Percentiles rank a stretch among this genome's conserved stretches.
These are phyloP conservation scores for Gasteruption jaculator DNA, from an alignment of 2,888 invertebrate genomes.

Conservation along the genomic window DNA sequence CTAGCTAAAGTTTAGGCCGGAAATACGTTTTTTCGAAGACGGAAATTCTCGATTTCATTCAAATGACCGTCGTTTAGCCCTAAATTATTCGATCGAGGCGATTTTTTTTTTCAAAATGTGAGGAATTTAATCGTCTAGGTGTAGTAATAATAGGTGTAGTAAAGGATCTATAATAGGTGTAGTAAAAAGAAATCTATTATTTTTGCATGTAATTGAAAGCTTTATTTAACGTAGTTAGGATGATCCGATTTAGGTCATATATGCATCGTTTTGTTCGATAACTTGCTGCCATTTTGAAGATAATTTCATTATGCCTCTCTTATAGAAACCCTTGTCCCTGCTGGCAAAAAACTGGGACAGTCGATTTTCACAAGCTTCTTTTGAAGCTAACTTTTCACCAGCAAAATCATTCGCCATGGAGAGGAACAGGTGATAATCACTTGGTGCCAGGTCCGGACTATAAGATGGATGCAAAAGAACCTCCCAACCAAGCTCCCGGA, in stretches of 20 bases:
- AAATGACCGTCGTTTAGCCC: too few species aligned
- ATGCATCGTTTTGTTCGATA: conserved; percentile 21
- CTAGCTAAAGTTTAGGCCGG: too few species aligned
- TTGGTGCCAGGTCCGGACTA: conserved; percentile 37
- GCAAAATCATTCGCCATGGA: conserved; percentile 23
- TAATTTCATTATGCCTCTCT: conserved; percentile 21
- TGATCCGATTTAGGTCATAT: conserved; percentile 15
- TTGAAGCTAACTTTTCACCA: conserved; percentile 24
- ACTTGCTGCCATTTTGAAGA: conserved; percentile 24
- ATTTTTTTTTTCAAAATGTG: too few species aligned
- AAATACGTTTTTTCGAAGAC: too few species aligned
- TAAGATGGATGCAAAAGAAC: conserved; percentile 29
- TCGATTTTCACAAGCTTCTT: conserved; percentile 26
- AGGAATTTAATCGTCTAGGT: too few species aligned
- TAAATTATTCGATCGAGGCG: too few species aligned
- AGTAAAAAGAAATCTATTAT: too few species aligned
- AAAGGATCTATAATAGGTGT: too few species aligned
- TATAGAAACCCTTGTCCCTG: conserved; percentile 25
- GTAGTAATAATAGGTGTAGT: too few species aligned
- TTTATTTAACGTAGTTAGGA: conserved; percentile 13
- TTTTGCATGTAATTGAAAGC: too few species aligned
- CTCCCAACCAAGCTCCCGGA: conserved; percentile 25
- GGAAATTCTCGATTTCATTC: too few species aligned
- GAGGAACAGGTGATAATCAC: conserved; percentile 34
- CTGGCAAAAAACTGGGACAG: conserved; percentile 26